A percentile compares a stretch with the other conserved stretches of the same genome.
Evolutionary conservation across 1,140 invertebrate genomes (phyloP).

Genomic region (Caerostris darwini): DNA sequence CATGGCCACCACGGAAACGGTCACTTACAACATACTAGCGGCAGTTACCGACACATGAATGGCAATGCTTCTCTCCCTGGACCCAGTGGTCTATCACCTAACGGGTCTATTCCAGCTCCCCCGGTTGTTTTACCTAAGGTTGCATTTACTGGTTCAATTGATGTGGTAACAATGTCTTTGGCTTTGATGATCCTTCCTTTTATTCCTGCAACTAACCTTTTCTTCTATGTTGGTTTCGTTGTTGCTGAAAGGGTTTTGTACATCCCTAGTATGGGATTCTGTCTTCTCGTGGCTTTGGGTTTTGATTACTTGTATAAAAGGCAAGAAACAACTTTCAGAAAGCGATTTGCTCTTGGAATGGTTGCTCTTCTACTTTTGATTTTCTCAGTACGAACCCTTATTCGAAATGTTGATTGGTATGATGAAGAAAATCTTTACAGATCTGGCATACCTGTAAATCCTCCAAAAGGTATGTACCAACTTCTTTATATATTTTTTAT

Average conservation of each 20-base stretch:
- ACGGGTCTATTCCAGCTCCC: neutral
- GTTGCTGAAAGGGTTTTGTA: conserved; percentile 97
- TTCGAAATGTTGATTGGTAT: conserved; percentile 93
- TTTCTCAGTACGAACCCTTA: conserved; percentile 89
- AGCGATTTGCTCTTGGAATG: conserved; percentile 80
- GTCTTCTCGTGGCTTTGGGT: conserved; percentile 92
- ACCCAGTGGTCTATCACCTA: neutral
- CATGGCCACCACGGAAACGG: neutral
- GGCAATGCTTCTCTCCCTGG: neutral
- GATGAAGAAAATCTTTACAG: conserved; percentile 96
- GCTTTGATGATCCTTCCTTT: conserved; percentile 93
- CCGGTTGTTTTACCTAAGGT: conserved; percentile 10
- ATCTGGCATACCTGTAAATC: conserved; percentile 95
- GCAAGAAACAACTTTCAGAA: conserved; percentile 44
- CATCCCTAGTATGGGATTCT: conserved; percentile 97
- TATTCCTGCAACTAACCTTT: conserved; percentile 93
- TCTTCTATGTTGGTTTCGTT: conserved; percentile 98
- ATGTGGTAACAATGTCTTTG: conserved; percentile 81
- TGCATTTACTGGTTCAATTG: conserved; percentile 48
- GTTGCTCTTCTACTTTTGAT: conserved; percentile 84
- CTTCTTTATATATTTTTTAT: neutral
- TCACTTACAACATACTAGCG: neutral
- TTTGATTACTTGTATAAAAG: conserved; percentile 76
- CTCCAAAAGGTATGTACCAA: conserved; percentile 93
- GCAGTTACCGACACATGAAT: neutral